Evolutionary conservation across 2,113 vertebrate genomes (phyloP), one percentile per base, ranked within the genome.

Genomic region (human): DNA sequence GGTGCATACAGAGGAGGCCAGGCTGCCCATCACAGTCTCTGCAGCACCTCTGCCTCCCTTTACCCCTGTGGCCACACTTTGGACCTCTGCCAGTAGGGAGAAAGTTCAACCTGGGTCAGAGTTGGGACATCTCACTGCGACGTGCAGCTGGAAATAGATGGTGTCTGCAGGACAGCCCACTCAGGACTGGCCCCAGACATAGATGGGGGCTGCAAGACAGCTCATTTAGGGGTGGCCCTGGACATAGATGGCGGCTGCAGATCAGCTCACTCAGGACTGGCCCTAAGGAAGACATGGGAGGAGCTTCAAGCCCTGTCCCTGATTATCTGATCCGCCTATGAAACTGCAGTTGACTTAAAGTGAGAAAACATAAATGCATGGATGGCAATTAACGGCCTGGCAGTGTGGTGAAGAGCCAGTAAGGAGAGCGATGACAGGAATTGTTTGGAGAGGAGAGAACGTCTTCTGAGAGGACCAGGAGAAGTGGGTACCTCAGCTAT

Each of bases 241-340:
- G 68, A 91, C 6, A 72, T 0, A 79, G 3, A 68, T 20, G 18
- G 68, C 1, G 2, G n/a, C 68, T 38, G 8, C 64, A 38, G n/a
- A 7, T 38, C 30, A 35, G 66, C 32, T 2, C 66, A 72, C n/a
- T 20, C 17, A 1, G 0, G 55, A 17, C 12, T 6, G 8, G 12
- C 43, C 25, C 89, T 32, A n/a, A 38, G 14, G 32, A 6, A 32
- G 3, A 12, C 1, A 59, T 27, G 55, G 12, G 16, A 32, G 6
- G 55, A 14, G 7, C 61, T 45, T 32, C 8, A n/a, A 32, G 12
- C 61, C 48, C 7, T 25, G 2, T 0, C 1, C 38, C 30, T n/a
- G 8, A 5, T n/a, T 40, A 59, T 9, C 14, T 1, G n/a, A 17
- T 7, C 38, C 11, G 1, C 20, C 1, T 22, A 11, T 6, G 70